A percentile compares a stretch with the other conserved stretches of the same genome.
Evolutionary conservation across 2,888 invertebrate species (phyloP).

Genomic region (Magallana nippona): DNA sequence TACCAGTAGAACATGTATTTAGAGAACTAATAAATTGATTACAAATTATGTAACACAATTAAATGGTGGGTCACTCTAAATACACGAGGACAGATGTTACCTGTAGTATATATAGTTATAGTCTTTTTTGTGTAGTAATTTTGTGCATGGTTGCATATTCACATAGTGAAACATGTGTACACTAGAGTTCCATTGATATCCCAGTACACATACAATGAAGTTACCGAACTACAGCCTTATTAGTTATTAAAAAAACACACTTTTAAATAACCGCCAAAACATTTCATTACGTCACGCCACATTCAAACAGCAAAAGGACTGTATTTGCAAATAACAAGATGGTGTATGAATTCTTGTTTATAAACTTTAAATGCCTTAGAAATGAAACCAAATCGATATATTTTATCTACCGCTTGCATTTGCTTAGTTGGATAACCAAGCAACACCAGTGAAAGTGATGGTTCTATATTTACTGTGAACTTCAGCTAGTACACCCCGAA

Average conservation of each 20-base stretch:
- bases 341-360: background rate
- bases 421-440: conserved; percentile 16
- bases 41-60: too few relatives aligned
- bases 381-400: conserved; percentile 3
- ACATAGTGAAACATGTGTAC: too few relatives aligned
- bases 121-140: too few relatives aligned
- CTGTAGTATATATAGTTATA: too few relatives aligned
- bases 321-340: background rate
- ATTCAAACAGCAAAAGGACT: background rate
- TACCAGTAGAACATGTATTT: too few relatives aligned
- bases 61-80: too few relatives aligned
- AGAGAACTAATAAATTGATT: too few relatives aligned
- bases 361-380: conserved; percentile 28
- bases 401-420: background rate
- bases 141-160: too few relatives aligned
- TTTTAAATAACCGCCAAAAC: background rate
- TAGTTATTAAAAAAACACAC: background rate
- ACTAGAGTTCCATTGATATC: background rate
- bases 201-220: background rate
- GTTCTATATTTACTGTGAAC: background rate
- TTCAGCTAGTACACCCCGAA: background rate
- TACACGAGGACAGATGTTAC: too few relatives aligned
- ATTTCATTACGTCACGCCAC: background rate
- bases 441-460: background rate
- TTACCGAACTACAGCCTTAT: background rate